Evolutionary conservation across 2,888 invertebrate species (phyloP).

Genomic region (Molanna angustata): DNA sequence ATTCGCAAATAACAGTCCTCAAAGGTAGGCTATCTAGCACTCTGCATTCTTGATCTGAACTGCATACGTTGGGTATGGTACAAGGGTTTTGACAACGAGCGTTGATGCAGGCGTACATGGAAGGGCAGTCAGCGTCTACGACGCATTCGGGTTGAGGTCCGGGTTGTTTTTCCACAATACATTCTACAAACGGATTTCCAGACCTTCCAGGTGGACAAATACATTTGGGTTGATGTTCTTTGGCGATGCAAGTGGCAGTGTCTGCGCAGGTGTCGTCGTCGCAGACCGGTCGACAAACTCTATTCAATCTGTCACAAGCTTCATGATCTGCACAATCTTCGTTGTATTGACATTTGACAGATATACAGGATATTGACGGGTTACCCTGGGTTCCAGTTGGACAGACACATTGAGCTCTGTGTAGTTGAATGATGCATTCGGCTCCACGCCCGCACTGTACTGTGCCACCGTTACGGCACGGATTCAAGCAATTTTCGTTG

Average conservation of each 20-base stretch:
- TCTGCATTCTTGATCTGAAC: slow-evolving; percentile 72
- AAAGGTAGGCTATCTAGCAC: slow-evolving; percentile 77
- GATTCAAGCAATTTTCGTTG: slow-evolving; percentile 76
- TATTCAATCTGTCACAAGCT: slow-evolving; percentile 78
- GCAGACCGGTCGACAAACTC: slow-evolving; percentile 80
- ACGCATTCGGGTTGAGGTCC: slow-evolving; percentile 61
- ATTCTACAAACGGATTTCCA: slow-evolving; percentile 77
- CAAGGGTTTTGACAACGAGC: slow-evolving; percentile 77
- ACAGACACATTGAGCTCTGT: slow-evolving; percentile 78
- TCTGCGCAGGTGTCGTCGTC: slow-evolving; percentile 78
- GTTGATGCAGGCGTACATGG: slow-evolving; percentile 74
- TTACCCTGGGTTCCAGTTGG: slow-evolving; percentile 84
- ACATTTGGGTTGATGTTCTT: slow-evolving; percentile 75
- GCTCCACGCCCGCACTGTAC: slow-evolving; percentile 78
- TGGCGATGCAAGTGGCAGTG: slow-evolving; percentile 72
- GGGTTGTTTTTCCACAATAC: slow-evolving; percentile 51
- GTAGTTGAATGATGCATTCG: slow-evolving; percentile 70
- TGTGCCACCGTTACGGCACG: slow-evolving; percentile 61
- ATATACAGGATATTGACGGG: slow-evolving; percentile 76
- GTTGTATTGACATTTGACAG: slow-evolving; percentile 81
- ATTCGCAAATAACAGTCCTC: slow-evolving; percentile 82
- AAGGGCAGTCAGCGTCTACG: slow-evolving; percentile 73
- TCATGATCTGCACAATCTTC: slow-evolving; percentile 85
- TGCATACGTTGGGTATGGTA: slow-evolving; percentile 67
- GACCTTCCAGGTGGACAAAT: slow-evolving; percentile 69